phyloP scores from a whole-genome alignment of 2,888 invertebrate genomes.

The Cataglyphis rosenhaueri region DNA sequence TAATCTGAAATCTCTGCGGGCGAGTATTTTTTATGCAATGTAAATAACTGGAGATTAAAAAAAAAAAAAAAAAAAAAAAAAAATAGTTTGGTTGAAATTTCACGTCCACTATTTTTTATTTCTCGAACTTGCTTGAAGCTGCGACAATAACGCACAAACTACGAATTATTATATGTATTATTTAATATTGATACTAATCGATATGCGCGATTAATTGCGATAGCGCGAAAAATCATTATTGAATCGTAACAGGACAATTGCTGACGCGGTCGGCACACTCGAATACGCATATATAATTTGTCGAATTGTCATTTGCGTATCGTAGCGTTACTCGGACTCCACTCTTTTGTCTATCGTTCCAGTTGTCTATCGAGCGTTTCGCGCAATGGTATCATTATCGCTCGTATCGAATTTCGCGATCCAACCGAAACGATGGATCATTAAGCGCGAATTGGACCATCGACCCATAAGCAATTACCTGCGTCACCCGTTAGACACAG shows the following conservation, averaged over 20 bases:
- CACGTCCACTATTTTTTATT: neutral
- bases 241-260: neutral
- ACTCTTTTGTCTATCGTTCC: conserved; percentile 54
- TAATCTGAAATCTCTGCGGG: conserved; percentile 3
- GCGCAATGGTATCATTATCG: conserved; percentile 64
- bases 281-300: conserved; percentile 45
- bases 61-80: neutral
- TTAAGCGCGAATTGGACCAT: conserved; percentile 64
- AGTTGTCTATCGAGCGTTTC: conserved; percentile 39
- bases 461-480: conserved; percentile 67
- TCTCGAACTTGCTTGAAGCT: neutral
- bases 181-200: neutral
- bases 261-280: neutral
- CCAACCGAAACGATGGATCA: conserved; percentile 65
- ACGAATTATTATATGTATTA: neutral
- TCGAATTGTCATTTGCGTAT: conserved; percentile 43
- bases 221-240: conserved; percentile 23
- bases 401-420: conserved; percentile 65
- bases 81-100: neutral
- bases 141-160: neutral
- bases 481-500: conserved; percentile 40
- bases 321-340: conserved; percentile 16
- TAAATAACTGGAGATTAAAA: neutral
- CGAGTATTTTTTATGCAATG: too few relatives aligned
- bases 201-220: conserved; percentile 17